A percentile compares a stretch with the other conserved stretches of the same genome.
Evolutionary conservation across 2,113 vertebrate species (phyloP).

Genomic region (Acrocephalus kingi): DNA sequence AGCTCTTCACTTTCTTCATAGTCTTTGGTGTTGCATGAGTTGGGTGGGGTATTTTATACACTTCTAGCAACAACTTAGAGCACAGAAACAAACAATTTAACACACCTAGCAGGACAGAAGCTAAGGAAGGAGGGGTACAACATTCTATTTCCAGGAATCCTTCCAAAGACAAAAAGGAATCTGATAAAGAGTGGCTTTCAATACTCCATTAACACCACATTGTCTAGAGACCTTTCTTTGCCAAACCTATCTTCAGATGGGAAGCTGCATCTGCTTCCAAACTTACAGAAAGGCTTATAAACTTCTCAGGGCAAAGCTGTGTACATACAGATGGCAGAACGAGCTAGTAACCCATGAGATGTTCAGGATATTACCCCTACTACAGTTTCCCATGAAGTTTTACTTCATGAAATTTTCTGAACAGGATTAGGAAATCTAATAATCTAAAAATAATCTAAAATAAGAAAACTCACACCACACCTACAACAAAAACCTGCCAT

Average conservation of each 20-base stretch:
- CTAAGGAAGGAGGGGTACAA: background rate
- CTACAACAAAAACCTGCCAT: background rate
- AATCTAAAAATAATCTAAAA: background rate
- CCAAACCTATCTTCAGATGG: background rate
- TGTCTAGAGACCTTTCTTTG: background rate
- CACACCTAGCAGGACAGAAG: background rate
- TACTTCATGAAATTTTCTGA: background rate
- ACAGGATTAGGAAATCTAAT: background rate
- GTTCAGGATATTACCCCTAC: background rate
- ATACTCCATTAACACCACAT: fast-evolving
- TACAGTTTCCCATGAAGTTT: background rate
- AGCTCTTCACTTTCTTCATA: fast-evolving
- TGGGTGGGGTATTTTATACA: background rate
- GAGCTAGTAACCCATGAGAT: background rate
- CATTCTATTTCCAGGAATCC: background rate
- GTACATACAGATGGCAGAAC: background rate
- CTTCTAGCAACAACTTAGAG: background rate
- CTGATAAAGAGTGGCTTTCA: background rate
- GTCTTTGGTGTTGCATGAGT: background rate
- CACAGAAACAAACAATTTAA: background rate
- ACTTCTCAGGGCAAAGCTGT: background rate
- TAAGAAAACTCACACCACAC: background rate
- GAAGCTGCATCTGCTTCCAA: background rate
- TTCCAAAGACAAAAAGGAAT: background rate
- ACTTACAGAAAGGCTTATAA: background rate